Evolutionary conservation across 2,797 vertebrate genomes (phyloP).

Genomic region (Ciconia nigra): DNA sequence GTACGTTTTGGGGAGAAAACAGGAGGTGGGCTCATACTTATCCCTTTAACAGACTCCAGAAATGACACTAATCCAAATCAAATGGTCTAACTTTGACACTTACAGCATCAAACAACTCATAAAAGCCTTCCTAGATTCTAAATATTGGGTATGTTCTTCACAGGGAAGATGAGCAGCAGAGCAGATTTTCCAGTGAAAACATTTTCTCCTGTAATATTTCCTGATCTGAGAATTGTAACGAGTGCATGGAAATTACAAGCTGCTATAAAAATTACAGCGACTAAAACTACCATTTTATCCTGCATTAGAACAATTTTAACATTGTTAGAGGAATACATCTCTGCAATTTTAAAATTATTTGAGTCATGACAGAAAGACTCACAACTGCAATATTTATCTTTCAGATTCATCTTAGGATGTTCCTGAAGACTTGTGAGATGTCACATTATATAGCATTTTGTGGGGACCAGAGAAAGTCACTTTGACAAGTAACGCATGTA

Average conservation of each 20-base stretch:
- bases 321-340: conserved; percentile 77
- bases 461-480: conserved; percentile 66
- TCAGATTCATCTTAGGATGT: conserved; percentile 71
- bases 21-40: background rate
- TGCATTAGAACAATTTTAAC: conserved; percentile 81
- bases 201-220: conserved; percentile 36
- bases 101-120: conserved; percentile 1
- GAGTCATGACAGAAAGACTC: conserved; percentile 79
- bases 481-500: conserved; percentile 64
- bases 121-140: background rate
- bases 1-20: background rate
- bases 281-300: conserved; percentile 77
- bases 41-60: background rate
- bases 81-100: conserved; percentile 20
- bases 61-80: background rate
- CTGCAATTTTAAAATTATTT: conserved; percentile 82
- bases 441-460: conserved; percentile 59
- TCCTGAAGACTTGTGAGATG: conserved; percentile 70
- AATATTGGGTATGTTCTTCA: background rate
- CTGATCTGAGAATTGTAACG: conserved; percentile 48
- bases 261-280: conserved; percentile 78
- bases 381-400: conserved; percentile 82
- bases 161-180: background rate
- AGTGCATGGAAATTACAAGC: conserved; percentile 77
- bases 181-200: conserved; percentile 19